These are phyloP conservation scores for Coenobita brevimanus DNA, from an alignment of 1,140 invertebrate species.

Conservation along the genomic window DNA sequence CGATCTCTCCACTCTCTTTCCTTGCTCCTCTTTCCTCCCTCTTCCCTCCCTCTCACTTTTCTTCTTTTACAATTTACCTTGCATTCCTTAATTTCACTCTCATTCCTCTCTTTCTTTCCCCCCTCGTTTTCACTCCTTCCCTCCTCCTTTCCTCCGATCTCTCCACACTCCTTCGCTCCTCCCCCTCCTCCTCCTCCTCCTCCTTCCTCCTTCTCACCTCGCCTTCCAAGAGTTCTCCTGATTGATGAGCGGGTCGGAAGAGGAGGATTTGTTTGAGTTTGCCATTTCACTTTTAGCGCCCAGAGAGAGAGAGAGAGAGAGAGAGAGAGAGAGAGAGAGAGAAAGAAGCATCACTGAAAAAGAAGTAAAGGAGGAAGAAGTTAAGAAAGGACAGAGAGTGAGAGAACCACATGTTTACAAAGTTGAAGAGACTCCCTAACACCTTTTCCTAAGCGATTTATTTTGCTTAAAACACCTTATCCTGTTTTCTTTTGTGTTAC, in stretches of 20 bases:
- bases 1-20: too few species aligned
- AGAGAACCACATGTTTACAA: too few species aligned
- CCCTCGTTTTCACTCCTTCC: background rate
- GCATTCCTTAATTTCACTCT: background rate
- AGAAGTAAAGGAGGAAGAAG: too few species aligned
- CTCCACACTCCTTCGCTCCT: background rate
- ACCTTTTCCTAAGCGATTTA: too few species aligned
- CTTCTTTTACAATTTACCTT: background rate
- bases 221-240: background rate
- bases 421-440: too few species aligned
- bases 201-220: background rate
- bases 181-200: background rate
- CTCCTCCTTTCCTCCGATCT: background rate
- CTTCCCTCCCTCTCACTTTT: background rate
- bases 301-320: background rate
- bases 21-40: too few species aligned
- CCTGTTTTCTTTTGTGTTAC: too few species aligned
- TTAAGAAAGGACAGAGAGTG: background rate
- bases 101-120: background rate
- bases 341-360: background rate
- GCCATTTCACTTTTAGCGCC: slow-evolving; percentile 21
- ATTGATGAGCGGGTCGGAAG: slow-evolving; percentile 4
- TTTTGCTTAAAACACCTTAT: too few species aligned
- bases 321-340: background rate
- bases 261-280: slow-evolving; percentile 26